These are phyloP conservation scores for Scolopax mira DNA, from an alignment of 2,113 vertebrate genomes.

Conservation along the genomic window DNA sequence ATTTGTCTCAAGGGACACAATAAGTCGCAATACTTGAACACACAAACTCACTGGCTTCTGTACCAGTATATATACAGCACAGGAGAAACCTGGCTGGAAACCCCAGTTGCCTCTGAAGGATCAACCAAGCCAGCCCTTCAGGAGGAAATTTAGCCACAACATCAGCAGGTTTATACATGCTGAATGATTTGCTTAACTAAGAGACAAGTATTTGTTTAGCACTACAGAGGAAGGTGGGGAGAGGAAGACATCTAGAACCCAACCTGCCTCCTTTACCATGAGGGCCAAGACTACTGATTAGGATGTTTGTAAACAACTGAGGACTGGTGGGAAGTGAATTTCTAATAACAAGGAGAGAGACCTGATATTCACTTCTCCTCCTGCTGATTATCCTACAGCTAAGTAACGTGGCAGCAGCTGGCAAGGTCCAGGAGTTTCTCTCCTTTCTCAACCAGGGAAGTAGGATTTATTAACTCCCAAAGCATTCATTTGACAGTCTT, in stretches of 20 bases:
- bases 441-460: not conserved
- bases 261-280: not conserved
- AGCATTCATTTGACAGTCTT: not conserved
- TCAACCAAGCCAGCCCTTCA: not conserved
- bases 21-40: not conserved
- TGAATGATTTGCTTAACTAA: not conserved
- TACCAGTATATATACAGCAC: not conserved
- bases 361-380: not conserved
- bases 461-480: not conserved
- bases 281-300: not conserved
- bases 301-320: not conserved
- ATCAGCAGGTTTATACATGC: not conserved
- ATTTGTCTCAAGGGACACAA: not conserved
- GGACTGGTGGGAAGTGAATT: not conserved
- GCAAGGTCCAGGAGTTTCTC: accelerated
- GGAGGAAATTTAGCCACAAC: not conserved
- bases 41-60: not conserved
- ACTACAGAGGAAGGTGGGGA: not conserved
- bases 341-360: not conserved
- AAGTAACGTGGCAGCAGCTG: accelerated
- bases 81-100: not conserved
- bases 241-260: not conserved
- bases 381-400: accelerated
- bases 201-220: not conserved
- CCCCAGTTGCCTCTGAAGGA: not conserved